Percentiles rank a stretch among this genome's conserved stretches.
These are phyloP conservation scores for Herminia tarsipennalis DNA, from an alignment of 2,888 invertebrate genomes.

Conservation along the genomic window DNA sequence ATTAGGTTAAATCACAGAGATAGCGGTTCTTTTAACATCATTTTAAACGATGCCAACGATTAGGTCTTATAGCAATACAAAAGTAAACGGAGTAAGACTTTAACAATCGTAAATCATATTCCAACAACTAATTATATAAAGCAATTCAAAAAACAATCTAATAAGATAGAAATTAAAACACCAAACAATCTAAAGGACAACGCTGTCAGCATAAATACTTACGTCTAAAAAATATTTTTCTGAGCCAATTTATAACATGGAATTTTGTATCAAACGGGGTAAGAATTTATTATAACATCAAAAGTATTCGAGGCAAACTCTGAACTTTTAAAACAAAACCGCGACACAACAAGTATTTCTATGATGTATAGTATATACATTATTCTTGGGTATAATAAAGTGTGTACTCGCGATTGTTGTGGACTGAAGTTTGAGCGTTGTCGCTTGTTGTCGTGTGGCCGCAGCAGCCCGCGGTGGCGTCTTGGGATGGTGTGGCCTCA, in stretches of 20 bases:
- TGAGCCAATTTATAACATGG: slow-evolving; percentile 10
- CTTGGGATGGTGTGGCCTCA: not conserved
- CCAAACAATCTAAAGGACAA: not conserved
- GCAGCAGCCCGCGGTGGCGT: slow-evolving; percentile 3
- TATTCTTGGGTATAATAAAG: slow-evolving; percentile 35
- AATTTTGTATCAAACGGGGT: slow-evolving; percentile 12
- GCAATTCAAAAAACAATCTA: too few species aligned
- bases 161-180: too few species aligned
- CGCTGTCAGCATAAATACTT: not conserved
- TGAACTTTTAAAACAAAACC: slow-evolving; percentile 35
- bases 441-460: slow-evolving; percentile 37
- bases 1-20: too few species aligned
- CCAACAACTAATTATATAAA: too few species aligned
- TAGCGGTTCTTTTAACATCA: too few species aligned
- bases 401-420: slow-evolving; percentile 43
- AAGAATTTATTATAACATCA: slow-evolving; percentile 22
- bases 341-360: slow-evolving; percentile 14
- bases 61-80: too few species aligned
- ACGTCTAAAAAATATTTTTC: slow-evolving; percentile 7
- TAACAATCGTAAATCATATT: too few species aligned
- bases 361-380: slow-evolving; percentile 14
- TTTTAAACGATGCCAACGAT: too few species aligned
- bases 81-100: too few species aligned
- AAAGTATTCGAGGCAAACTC: slow-evolving; percentile 22
- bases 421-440: slow-evolving; percentile 41